Percentiles rank a stretch among this genome's conserved stretches.
Conservation (phyloP, 1,140 invertebrate genomes). For the Trissolcus basalis region DNA sequence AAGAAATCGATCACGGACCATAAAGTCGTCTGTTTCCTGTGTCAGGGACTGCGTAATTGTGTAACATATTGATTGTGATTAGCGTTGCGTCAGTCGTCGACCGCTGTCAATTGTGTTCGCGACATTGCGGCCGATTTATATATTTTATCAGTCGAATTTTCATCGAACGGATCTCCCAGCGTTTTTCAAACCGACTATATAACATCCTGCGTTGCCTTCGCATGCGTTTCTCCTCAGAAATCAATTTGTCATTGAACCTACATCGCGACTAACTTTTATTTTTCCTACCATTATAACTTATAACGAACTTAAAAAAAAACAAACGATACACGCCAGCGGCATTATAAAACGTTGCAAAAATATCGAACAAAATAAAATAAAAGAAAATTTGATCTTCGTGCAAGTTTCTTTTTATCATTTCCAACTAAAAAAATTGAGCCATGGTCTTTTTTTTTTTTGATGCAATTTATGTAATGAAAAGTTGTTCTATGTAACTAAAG, state of each 20-base stretch:
- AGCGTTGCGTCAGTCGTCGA: slow-evolving; percentile 48
- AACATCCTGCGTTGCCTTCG: slow-evolving; percentile 19
- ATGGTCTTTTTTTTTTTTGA: too few species aligned
- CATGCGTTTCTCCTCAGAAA: slow-evolving; percentile 52
- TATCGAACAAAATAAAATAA: too few species aligned
- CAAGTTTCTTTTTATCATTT: too few species aligned
- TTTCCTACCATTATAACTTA: slow-evolving; percentile 36
- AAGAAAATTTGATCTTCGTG: too few species aligned
- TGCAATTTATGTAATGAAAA: too few species aligned
- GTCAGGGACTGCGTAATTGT: slow-evolving; percentile 50
- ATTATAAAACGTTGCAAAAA: too few species aligned
- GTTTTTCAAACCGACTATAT: slow-evolving; percentile 2
- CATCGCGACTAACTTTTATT: slow-evolving; percentile 64
- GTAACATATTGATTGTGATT: slow-evolving; percentile 53
- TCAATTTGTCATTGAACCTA: slow-evolving; percentile 66
- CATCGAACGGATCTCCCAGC: neutral
- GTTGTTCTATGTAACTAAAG: too few species aligned
- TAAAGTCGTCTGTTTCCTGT: slow-evolving; percentile 37
- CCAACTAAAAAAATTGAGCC: too few species aligned
- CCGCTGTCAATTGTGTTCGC: slow-evolving; percentile 35
- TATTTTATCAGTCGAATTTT: slow-evolving; percentile 18
- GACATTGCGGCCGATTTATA: too few species aligned
- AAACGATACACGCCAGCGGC: too few species aligned
- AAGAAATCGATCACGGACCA: slow-evolving; percentile 6
- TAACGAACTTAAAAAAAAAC: too few species aligned